Conservation (phyloP, 2,113 vertebrate genomes). For the Pluvialis apricaria region DNA sequence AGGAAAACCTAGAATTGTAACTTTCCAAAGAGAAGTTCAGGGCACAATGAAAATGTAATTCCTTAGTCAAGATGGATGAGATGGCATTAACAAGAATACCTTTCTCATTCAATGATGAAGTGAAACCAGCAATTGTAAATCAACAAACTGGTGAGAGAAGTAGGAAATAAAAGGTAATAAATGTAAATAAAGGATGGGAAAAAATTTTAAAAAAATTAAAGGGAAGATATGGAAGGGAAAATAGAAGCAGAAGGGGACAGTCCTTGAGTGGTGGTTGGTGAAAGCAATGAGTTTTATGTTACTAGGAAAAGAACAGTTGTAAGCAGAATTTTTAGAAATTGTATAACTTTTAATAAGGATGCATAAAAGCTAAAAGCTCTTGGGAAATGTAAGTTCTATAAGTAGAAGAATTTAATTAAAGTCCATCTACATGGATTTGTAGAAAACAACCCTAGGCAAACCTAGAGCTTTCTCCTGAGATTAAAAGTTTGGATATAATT, state of each 20-base stretch:
- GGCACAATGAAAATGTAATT: not conserved
- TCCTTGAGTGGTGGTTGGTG: not conserved
- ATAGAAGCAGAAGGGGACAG: not conserved
- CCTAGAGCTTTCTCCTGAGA: not conserved
- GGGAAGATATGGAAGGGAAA: not conserved
- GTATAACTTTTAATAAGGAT: not conserved
- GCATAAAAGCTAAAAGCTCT: not conserved
- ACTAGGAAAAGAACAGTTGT: not conserved
- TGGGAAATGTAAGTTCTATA: not conserved
- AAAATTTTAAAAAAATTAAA: not conserved
- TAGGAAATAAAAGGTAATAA: not conserved
- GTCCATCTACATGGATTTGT: not conserved
- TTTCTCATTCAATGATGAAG: not conserved
- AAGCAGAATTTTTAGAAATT: not conserved
- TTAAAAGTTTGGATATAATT: not conserved
- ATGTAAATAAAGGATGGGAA: not conserved
- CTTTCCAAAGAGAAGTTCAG: not conserved
- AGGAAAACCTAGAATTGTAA: not conserved
- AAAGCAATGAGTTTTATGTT: not conserved
- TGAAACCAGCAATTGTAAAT: not conserved
- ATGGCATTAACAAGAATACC: not conserved
- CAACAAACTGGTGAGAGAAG: not conserved
- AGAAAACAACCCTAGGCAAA: not conserved
- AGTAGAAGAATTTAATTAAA: constrained; percentile 21
- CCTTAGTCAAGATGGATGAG: not conserved